These are phyloP conservation scores for Cyphomyrus plagiostoma DNA, from an alignment of 2,113 vertebrate species.

Conservation along the genomic window DNA sequence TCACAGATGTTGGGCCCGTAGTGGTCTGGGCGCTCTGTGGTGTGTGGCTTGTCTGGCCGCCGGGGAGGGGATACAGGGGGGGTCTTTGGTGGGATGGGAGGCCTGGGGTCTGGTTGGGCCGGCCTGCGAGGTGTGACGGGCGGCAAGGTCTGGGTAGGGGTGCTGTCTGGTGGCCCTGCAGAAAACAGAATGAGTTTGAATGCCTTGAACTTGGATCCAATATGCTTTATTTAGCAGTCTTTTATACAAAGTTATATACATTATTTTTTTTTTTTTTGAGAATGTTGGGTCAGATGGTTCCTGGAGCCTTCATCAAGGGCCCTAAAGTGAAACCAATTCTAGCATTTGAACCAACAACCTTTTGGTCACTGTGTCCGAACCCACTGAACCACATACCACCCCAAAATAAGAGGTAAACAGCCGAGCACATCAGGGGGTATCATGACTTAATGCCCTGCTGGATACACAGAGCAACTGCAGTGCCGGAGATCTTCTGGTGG, in stretches of 20 bases:
- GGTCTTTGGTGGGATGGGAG: constrained; percentile 43
- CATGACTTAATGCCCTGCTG: not conserved
- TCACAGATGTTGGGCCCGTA: constrained; percentile 89
- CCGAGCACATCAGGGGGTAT: not conserved
- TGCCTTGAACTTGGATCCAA: not conserved
- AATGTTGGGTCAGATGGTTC: not conserved
- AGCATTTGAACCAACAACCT: not conserved
- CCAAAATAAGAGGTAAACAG: not conserved
- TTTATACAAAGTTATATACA: not conserved
- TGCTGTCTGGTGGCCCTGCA: constrained; percentile 64
- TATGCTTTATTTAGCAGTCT: not conserved
- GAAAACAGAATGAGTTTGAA: not conserved
- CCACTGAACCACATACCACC: not conserved
- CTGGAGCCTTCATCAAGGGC: not conserved
- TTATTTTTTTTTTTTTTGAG: not conserved
- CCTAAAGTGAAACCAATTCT: not conserved
- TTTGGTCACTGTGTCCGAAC: not conserved
- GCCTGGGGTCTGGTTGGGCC: constrained; percentile 65
- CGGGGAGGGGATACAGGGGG: constrained; percentile 67
- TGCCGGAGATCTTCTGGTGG: not conserved
- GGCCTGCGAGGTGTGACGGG: constrained; percentile 70
- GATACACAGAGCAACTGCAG: not conserved
- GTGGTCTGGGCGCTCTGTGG: constrained; percentile 76
- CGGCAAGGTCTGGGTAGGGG: constrained; percentile 72
- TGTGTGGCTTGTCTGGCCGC: constrained; percentile 63